Conservation (phyloP, 2,888 invertebrate species). For the Campopleginae sp. region DNA sequence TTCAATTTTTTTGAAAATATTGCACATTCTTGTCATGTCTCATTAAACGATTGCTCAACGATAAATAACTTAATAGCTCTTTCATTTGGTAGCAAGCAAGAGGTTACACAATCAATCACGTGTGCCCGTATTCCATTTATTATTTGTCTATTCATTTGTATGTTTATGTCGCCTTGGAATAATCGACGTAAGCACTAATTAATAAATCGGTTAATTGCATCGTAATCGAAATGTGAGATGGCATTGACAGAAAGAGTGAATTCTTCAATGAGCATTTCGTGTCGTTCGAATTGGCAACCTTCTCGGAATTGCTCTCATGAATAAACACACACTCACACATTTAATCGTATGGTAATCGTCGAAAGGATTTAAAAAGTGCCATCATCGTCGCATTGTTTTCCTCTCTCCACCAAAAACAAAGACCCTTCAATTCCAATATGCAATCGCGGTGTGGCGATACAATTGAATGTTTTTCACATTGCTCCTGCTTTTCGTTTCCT, state of each 20-base stretch:
- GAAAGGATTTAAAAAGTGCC: not conserved
- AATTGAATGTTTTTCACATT: not conserved
- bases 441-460: slow-evolving; percentile 3
- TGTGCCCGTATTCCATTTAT: not conserved
- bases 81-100: not conserved
- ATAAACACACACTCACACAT: not conserved
- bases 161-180: not conserved
- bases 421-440: not conserved
- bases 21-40: not conserved
- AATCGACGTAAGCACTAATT: not conserved
- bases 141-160: not conserved
- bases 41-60: not conserved
- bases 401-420: not conserved
- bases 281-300: slow-evolving; percentile 3
- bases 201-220: not conserved
- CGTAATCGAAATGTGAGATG: not conserved
- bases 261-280: not conserved
- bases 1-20: not conserved
- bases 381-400: not conserved
- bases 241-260: not conserved
- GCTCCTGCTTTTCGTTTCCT: not conserved
- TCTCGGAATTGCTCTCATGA: not conserved
- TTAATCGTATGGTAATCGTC: not conserved
- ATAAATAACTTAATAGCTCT: not conserved
- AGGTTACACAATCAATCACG: not conserved